Conservation (phyloP, 2,797 vertebrate species). For the Myoxocephalus aenaeus region DNA sequence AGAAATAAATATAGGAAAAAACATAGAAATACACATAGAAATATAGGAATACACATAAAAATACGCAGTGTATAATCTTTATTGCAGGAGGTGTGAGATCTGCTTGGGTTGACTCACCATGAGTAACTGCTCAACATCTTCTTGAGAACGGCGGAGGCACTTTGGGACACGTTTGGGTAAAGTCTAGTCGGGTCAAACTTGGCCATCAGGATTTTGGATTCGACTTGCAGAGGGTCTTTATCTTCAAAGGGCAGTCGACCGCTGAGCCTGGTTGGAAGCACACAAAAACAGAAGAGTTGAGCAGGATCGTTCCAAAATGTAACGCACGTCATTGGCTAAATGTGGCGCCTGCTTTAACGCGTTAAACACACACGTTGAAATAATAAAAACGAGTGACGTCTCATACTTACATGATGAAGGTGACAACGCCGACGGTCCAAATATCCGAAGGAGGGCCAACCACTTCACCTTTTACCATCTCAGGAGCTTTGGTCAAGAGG, state of each 20-base stretch:
- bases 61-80: no score
- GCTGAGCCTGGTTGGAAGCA: constrained; percentile 88
- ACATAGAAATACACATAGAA: background rate
- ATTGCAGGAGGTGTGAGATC: no score
- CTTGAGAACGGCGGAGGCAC: constrained; percentile 93
- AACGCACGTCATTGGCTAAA: no score
- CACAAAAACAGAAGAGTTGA: background rate
- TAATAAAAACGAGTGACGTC: background rate
- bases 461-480: constrained; percentile 93
- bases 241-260: constrained; percentile 93
- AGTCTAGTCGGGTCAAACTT: constrained; percentile 93
- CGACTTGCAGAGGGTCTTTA: constrained; percentile 85
- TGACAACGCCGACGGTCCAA: constrained; percentile 91
- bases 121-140: constrained; percentile 93
- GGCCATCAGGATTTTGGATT: constrained; percentile 91
- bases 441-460: constrained; percentile 93
- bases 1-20: background rate
- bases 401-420: constrained; percentile 91
- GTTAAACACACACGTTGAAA: no score
- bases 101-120: constrained; percentile 82
- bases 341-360: no score
- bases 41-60: background rate
- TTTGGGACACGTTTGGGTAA: constrained; percentile 96
- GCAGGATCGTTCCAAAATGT: background rate
- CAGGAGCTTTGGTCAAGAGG: constrained; percentile 86